Evolutionary conservation across 2,797 vertebrate species (phyloP).

Genomic region (Typhlichthys eigenmanni): DNA sequence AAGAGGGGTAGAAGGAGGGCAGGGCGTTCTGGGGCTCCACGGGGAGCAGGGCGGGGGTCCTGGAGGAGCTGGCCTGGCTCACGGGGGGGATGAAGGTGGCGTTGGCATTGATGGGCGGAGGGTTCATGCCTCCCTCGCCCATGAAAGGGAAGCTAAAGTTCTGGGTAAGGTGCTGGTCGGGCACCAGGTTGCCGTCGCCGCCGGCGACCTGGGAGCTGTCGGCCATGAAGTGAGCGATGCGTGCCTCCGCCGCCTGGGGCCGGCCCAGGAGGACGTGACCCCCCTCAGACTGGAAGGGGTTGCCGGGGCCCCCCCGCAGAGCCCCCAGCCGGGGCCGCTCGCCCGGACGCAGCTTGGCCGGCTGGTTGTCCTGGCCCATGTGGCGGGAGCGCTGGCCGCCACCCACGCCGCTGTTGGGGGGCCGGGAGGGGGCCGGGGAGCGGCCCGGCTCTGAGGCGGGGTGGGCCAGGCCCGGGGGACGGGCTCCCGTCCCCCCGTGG

Average conservation of each 20-base stretch:
- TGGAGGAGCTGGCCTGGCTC: slow-evolving; percentile 87
- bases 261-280: slow-evolving; percentile 89
- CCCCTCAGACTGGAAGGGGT: slow-evolving; percentile 90
- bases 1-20: slow-evolving; percentile 96
- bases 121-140: slow-evolving; percentile 93
- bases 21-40: slow-evolving; percentile 95
- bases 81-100: slow-evolving; percentile 95
- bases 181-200: slow-evolving; percentile 82
- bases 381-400: slow-evolving; percentile 88
- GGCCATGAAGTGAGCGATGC: slow-evolving; percentile 94
- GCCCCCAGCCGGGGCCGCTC: slow-evolving; percentile 86
- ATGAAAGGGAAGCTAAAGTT: slow-evolving; percentile 98
- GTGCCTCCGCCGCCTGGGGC: slow-evolving; percentile 82
- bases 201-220: slow-evolving; percentile 86
- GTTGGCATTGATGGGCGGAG: slow-evolving; percentile 90
- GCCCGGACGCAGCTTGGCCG: slow-evolving; percentile 86
- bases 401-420: slow-evolving; percentile 78
- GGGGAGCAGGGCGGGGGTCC: slow-evolving; percentile 90
- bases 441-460: slow-evolving; percentile 87
- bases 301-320: slow-evolving; percentile 79
- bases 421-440: slow-evolving; percentile 83
- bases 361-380: slow-evolving; percentile 81
- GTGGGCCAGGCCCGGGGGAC: slow-evolving; percentile 85
- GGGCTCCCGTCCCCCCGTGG: slow-evolving; percentile 81
- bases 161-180: slow-evolving; percentile 94